Conservation (phyloP, 2,113 vertebrate genomes). For the Thermophis baileyi region DNA sequence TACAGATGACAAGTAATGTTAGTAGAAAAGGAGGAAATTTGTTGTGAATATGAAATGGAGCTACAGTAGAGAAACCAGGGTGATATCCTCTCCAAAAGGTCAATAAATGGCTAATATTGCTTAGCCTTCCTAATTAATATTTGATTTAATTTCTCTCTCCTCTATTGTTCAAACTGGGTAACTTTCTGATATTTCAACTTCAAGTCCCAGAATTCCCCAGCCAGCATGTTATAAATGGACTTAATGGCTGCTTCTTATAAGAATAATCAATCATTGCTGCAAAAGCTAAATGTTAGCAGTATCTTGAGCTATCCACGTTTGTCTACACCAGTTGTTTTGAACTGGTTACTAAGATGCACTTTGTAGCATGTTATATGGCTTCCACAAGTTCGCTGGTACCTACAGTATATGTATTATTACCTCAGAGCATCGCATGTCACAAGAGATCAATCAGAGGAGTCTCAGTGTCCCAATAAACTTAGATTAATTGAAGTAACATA, state of each 20-base stretch:
- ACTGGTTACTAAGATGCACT: background rate
- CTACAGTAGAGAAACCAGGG: background rate
- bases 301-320: background rate
- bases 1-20: background rate
- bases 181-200: background rate
- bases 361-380: background rate
- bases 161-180: background rate
- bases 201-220: background rate
- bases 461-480: background rate
- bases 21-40: conserved; percentile 44
- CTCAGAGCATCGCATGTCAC: background rate
- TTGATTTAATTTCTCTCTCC: conserved; percentile 44
- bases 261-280: background rate
- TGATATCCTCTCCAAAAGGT: background rate
- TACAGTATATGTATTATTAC: background rate
- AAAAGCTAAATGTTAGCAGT: background rate
- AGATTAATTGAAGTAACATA: background rate
- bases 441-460: background rate
- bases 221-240: background rate
- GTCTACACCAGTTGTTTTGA: background rate
- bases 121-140: conserved; percentile 19
- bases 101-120: background rate
- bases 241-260: conserved; percentile 17
- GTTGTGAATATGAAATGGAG: conserved; percentile 26
- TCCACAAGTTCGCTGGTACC: background rate